Base-by-base conservation (phyloP, 2,113 vertebrate species). In the Nipponia nippon region DNA sequence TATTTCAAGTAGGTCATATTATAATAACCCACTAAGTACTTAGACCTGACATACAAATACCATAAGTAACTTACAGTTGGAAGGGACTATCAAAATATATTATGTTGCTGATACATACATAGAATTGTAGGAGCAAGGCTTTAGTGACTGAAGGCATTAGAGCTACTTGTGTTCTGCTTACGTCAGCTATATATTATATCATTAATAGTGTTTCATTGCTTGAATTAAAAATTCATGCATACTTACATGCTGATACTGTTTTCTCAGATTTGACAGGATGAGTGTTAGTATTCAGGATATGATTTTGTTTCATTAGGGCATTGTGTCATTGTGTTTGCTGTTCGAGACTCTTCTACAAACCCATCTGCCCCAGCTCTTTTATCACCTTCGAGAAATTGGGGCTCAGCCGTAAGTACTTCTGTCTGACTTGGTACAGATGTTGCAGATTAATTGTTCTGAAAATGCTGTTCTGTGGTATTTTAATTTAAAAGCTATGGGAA, bases 281-380 rank as follows among this genome's bases (percentile, higher is more conserved):
- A 62, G 16, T 62, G 75, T 62, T 85, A 65, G 34, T 83, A 82
- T 91, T 95, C 50, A 79, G n/a, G 8, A 32, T 85, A 14, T 53
- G 16, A 29, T 93, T 23, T 93, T 98, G 30, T 97, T 96, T 83
- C 85, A 32, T 77, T 96, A 99, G 99, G 99, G 99, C 67, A 99
- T 99, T 83, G 99, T 99, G 90, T 99, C 99, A 11, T 93, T 99
- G 94, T 99, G 99, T 97, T 98, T 99, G 96, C 99, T 99, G 96
- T 99, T 99, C 95, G 99, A 99, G 98, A 99, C 98, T 58, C 99
- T 99, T 88, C 98, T 99, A 55, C 99, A 99, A 97, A 98, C 98
- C 3, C 98, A 99, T 83, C 99, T 99, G 72, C 99, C 99, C 26
- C 99, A 99, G 95, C 99, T 99, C 76, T 99, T 99, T 88, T 99